Conservation (phyloP, 2,113 vertebrate genomes). For the Xenopus tropicalis region UCB_Xtro_10.0 CM004445.2:147812501-147813000, state of each 20-base stretch:
- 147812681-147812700: background rate
- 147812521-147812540: too few species aligned
- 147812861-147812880: background rate
- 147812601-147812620: background rate
- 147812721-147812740: background rate
- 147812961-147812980: background rate
- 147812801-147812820: background rate
- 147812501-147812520: background rate
- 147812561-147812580: background rate
- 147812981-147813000: background rate
- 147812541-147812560: background rate
- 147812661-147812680: background rate
- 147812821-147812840: background rate
- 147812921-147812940: background rate
- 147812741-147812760: background rate
- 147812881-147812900: background rate
- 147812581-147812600: background rate
- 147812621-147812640: background rate
- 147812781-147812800: background rate
- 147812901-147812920: background rate
- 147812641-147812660: background rate
- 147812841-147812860: background rate
- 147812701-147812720: background rate
- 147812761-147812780: background rate
- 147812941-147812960: background rate